Evolutionary conservation across 1,140 invertebrate genomes (phyloP).

Genomic region (Dinothrombium tinctorium): DNA sequence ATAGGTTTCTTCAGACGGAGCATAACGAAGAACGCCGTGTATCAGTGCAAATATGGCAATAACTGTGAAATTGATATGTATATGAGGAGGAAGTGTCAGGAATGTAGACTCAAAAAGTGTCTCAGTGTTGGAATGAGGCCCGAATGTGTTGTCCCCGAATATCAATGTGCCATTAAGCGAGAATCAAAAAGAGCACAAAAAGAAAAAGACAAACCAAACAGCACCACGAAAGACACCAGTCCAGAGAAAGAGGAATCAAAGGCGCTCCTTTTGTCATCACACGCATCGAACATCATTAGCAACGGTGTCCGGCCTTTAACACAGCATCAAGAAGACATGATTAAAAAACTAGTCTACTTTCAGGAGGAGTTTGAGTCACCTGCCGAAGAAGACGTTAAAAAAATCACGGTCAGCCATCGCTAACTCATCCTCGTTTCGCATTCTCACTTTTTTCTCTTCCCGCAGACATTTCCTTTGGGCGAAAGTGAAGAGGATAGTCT

Average conservation of each 20-base stretch:
- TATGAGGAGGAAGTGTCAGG: conserved; percentile 94
- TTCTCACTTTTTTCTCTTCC: conserved; percentile 7
- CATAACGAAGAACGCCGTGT: conserved; percentile 89
- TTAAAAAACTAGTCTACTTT: conserved; percentile 79
- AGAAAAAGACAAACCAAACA: conserved; percentile 67
- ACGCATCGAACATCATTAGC: not conserved
- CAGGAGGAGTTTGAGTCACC: conserved; percentile 93
- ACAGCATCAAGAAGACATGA: conserved; percentile 70
- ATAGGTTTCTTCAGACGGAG: conserved; percentile 88
- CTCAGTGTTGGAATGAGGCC: conserved; percentile 90
- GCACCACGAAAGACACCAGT: conserved; percentile 28
- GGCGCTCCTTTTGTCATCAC: not conserved
- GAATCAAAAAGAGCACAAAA: conserved; percentile 85
- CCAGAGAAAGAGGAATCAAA: conserved; percentile 7
- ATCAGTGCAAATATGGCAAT: conserved; percentile 93
- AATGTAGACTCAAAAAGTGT: conserved; percentile 90
- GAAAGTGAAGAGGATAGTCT: conserved; percentile 40
- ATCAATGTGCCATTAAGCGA: conserved; percentile 80
- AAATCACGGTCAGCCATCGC: conserved; percentile 38
- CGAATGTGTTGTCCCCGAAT: conserved; percentile 91
- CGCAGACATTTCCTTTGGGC: conserved; percentile 18
- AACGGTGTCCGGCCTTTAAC: conserved; percentile 32
- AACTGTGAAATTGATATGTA: conserved; percentile 99
- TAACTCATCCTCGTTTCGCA: not conserved
- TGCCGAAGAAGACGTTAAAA: conserved; percentile 69